Evolutionary conservation across 2,888 invertebrate genomes (phyloP), one percentile per base, ranked within the genome.

Genomic region (Pseudococcus viburni): DNA sequence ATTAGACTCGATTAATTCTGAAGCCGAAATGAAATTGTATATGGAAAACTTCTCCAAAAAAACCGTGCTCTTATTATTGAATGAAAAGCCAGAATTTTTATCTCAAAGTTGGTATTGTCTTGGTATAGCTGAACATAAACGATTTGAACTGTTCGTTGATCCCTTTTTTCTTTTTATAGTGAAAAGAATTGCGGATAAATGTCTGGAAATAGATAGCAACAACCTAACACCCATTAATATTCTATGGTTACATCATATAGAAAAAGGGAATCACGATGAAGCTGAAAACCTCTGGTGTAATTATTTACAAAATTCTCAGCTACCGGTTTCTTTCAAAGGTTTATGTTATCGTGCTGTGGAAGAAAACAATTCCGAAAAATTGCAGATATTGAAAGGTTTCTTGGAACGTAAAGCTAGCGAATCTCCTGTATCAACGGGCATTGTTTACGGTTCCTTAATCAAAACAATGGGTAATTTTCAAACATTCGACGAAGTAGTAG

Each of bases 201-300:
- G 94, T 88, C 94, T 94, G 0, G 91, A 93, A 7, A 93, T 93
- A 90, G 94, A 94, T 15, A 91, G 93, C 9, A 90, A 92, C 4
- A 92, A 93, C 9, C 95, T 96, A 8, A 93, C 94, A 39, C 39
- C 55, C n/a, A 51, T 33, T 4, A 96, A 96, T 91, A 93, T 95
- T 7, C 91, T 96, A 0, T 96, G 96, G 96, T 93, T 94, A 91
- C 93, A 95, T 91, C 93, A 94, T 90, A 92, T 96, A 87, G 91
- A 94, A 12, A 92, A 92, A 0, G 94, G 93, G 4, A 93, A 94
- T 87, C 92, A 93, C 11, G 92, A 93, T 0, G 93, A 94, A 90
- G 95, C 95, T 0, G 93, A 94, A 33, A 90, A 92, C 42, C 91
- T 96, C 0, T 88, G 88, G 88, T 9, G 3, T 3, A 39, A 88